Evolutionary conservation across 2,113 vertebrate genomes (phyloP).

Genomic region (Dermatemys mawii): DNA sequence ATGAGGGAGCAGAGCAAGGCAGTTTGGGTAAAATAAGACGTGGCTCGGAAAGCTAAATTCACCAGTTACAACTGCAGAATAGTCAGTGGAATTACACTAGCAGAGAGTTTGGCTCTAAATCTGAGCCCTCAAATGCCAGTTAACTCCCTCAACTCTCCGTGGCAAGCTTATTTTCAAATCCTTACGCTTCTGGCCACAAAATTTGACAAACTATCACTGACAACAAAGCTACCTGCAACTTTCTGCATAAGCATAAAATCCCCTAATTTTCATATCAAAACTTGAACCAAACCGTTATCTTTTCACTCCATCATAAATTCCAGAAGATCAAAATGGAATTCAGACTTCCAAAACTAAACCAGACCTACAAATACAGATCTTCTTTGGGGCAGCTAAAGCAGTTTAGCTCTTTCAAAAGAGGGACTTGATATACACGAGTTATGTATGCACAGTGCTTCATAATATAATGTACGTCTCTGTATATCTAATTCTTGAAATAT

Average conservation of each 20-base stretch:
- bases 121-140: not conserved
- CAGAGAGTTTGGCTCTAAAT: not conserved
- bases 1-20: not conserved
- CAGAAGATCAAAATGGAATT: not conserved
- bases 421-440: not conserved
- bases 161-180: not conserved
- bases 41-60: not conserved
- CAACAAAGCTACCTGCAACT: not conserved
- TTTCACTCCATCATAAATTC: not conserved
- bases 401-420: not conserved
- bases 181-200: not conserved
- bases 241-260: not conserved
- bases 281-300: not conserved
- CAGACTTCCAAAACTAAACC: not conserved
- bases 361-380: not conserved
- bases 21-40: not conserved
- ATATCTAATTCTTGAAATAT: not conserved
- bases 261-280: not conserved
- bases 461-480: not conserved
- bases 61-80: not conserved
- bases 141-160: not conserved
- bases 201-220: not conserved
- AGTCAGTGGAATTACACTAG: not conserved
- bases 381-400: not conserved
- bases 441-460: not conserved